Evolutionary conservation across 2,888 invertebrate genomes (phyloP).

Genomic region (Phytoseiulus persimilis): DNA sequence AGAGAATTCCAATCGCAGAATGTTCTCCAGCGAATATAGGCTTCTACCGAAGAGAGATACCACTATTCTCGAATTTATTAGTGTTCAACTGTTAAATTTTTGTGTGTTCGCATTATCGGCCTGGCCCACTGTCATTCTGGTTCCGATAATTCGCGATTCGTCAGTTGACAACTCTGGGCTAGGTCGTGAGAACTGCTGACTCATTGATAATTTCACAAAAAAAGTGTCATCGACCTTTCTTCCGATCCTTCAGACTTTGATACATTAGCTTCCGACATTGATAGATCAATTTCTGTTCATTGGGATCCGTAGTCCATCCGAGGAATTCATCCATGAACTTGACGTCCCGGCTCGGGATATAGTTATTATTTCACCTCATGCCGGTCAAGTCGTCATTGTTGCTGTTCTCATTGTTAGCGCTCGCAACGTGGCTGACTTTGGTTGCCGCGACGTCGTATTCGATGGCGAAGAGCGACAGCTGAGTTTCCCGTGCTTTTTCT

Average conservation of each 20-base stretch:
- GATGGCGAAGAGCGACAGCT: not conserved
- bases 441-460: not conserved
- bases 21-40: not conserved
- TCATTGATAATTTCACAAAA: not conserved
- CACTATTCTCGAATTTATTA: not conserved
- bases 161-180: not conserved
- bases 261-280: not conserved
- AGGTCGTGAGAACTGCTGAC: not conserved
- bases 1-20: not conserved
- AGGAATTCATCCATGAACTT: not conserved
- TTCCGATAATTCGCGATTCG: not conserved
- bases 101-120: not conserved
- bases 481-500: not conserved
- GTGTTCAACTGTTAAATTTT: not conserved
- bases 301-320: not conserved
- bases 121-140: not conserved
- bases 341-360: not conserved
- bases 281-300: not conserved
- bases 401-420: not conserved
- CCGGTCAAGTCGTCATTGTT: not conserved
- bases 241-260: not conserved
- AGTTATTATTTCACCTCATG: not conserved
- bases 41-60: not conserved
- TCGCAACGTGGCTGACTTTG: not conserved
- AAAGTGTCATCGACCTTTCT: not conserved